Evolutionary conservation across 2,888 invertebrate species (phyloP), one percentile per base, ranked within the genome.

Genomic region (Chrysina gloriosa): DNA sequence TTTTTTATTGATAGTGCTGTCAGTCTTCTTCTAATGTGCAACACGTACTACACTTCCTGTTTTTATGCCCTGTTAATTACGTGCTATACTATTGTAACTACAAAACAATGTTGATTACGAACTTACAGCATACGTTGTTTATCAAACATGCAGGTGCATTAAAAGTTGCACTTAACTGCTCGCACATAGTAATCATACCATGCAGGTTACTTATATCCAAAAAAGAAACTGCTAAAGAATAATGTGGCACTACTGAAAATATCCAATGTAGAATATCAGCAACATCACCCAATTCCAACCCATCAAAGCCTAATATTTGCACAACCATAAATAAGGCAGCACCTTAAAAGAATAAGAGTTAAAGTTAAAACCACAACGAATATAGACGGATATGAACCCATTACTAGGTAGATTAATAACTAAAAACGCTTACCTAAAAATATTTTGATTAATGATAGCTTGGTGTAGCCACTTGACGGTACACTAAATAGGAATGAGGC

Each of bases 391-490:
- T n/a, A n/a, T n/a, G n/a, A n/a, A n/a, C n/a, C n/a, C n/a, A n/a
- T n/a, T n/a, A n/a, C n/a, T n/a, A n/a, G n/a, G n/a, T n/a, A n/a
- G n/a, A n/a, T n/a, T n/a, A n/a, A n/a, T n/a, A n/a, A n/a, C n/a
- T n/a, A n/a, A n/a, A n/a, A n/a, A n/a, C 14, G 27, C 54, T 56
- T 84, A 92, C 93, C 94, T 68, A 90, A 86, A 66, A 95, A 85
- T 9, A 92, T 86, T 76, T 92, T 92, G 36, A 92, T 82, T 75
- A 94, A 88, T 29, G 90, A 89, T 76, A 92, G 84, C 73, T 90
- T 86, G 0, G 92, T 90, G 79, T 91, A 93, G 4, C 94, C 94
- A 0, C 90, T 86, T 0, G 94, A 89, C 0, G 95, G 91, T 3
- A 90, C 88, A 2, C 84, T 84, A 79, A 94, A 94, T n/a, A 88